Conservation (phyloP, 2,888 invertebrate genomes). For the Fragum fragum region DNA sequence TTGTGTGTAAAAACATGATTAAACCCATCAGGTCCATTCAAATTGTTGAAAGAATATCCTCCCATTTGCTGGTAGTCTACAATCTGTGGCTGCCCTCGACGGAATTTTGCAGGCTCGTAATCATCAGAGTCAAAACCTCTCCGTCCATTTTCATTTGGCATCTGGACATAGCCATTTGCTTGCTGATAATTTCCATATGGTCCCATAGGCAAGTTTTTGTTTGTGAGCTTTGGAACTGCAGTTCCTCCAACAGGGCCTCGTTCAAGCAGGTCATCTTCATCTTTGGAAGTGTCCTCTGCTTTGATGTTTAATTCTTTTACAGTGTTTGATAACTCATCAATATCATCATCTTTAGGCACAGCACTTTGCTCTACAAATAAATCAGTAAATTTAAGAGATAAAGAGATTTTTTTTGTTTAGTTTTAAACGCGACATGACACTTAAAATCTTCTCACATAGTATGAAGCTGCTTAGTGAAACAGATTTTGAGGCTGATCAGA, state of each 20-base stretch:
- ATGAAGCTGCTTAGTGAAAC: too few species aligned
- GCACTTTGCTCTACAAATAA: neutral
- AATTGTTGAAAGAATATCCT: neutral
- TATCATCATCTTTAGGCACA: slow-evolving; percentile 3
- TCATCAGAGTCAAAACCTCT: slow-evolving; percentile 1
- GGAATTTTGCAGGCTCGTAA: neutral
- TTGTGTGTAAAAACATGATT: neutral
- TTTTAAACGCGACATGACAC: too few species aligned
- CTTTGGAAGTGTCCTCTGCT: slow-evolving; percentile 8
- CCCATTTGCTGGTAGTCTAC: neutral
- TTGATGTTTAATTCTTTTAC: slow-evolving; percentile 52
- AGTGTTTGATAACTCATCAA: slow-evolving; percentile 14
- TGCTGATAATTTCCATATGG: slow-evolving; percentile 42
- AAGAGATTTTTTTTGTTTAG: too few species aligned
- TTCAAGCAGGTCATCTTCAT: slow-evolving; percentile 22
- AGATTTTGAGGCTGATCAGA: too few species aligned
- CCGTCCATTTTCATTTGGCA: slow-evolving; percentile 20
- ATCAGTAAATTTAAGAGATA: too few species aligned
- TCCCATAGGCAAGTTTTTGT: slow-evolving; percentile 35
- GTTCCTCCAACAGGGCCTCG: slow-evolving; percentile 32
- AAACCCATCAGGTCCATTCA: neutral
- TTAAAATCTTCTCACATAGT: too few species aligned
- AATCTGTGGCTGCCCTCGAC: neutral
- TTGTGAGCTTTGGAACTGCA: neutral
- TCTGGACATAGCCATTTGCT: neutral